Evolutionary conservation across 1,140 invertebrate species (phyloP).

Genomic region (Leptoteleia sp.): DNA sequence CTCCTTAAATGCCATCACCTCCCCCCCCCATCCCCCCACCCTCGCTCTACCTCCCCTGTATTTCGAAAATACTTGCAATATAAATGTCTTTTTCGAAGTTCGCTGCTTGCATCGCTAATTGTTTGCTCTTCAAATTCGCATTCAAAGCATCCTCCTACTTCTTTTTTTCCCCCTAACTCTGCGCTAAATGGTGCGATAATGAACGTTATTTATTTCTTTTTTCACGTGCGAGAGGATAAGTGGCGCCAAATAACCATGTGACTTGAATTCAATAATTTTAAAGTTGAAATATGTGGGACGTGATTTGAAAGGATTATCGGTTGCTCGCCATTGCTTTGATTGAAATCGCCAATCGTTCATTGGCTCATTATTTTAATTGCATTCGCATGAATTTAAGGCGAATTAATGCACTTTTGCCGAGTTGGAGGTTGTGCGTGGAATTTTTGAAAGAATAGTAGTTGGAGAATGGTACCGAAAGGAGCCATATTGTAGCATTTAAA

Average conservation of each 20-base stretch:
- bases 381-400: too few relatives aligned
- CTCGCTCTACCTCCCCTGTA: constrained; percentile 12
- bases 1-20: constrained; percentile 58
- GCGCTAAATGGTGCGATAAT: neutral
- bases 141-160: neutral
- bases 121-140: constrained; percentile 44
- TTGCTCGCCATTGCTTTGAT: neutral
- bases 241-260: constrained; percentile 28
- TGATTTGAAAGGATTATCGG: constrained; percentile 9
- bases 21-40: too few relatives aligned
- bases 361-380: too few relatives aligned
- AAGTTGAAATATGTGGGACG: constrained; percentile 6
- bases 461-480: neutral
- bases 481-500: too few relatives aligned
- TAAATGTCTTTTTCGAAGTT: constrained; percentile 45
- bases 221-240: constrained; percentile 14
- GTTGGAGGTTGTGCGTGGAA: too few relatives aligned
- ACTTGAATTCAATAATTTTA: constrained; percentile 10
- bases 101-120: constrained; percentile 12
- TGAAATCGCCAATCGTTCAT: too few relatives aligned
- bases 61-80: constrained; percentile 52
- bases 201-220: constrained; percentile 8
- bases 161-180: constrained; percentile 5
- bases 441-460: too few relatives aligned
- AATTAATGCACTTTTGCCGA: too few relatives aligned